Base-by-base conservation (phyloP, 2,113 vertebrate species). In the Eubucco bourcierii region DNA sequence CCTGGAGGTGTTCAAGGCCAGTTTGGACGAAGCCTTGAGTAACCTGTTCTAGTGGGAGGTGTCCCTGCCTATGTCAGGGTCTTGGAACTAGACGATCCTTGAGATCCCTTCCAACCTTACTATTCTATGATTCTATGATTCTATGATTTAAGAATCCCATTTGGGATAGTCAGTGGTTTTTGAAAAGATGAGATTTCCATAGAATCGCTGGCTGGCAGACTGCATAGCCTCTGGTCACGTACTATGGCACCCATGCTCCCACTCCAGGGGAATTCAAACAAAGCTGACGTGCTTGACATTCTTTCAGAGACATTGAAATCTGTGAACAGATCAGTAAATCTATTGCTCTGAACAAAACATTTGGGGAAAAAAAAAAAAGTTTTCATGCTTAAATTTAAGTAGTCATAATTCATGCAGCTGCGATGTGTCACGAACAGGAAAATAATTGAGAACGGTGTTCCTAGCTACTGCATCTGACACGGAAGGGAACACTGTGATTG, bases 401-500 rank as follows among this genome's bases (percentile, higher is more conserved):
- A 56, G 18, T 80, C 58, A 88, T 90, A 83, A 83, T 84, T 89
- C 68, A 31, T 56, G 47, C 44, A 85, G 41, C 70, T 91, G n/a
- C 77, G 82, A 75, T 52, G 19, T 83, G 72, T 58, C 47, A 64
- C 17, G 33, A 87, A 61, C 58, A 92, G 61, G 74, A 85, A 85
- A 91, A 41, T 21, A 66, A 61, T 4, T 68, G 82, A 78, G 44
- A 82, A 58, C 27, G 75, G 61, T 44, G 78, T 77, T 85, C 47
- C 74, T 64, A 68, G 41, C 11, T 77, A 41, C 84, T 55, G 58
- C 80, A 90, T 72, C 47, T 6, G 15, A 10, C 61, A 78, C 47
- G 83, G 82, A 82, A 94, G 52, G 56, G 67, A 64, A 79, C 59
- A 76, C 33, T 76, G 46, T 67, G 80, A 53, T 93, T 94, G 65